Conservation (phyloP, 2,888 invertebrate genomes). For the Scaeva pyrastri region DNA sequence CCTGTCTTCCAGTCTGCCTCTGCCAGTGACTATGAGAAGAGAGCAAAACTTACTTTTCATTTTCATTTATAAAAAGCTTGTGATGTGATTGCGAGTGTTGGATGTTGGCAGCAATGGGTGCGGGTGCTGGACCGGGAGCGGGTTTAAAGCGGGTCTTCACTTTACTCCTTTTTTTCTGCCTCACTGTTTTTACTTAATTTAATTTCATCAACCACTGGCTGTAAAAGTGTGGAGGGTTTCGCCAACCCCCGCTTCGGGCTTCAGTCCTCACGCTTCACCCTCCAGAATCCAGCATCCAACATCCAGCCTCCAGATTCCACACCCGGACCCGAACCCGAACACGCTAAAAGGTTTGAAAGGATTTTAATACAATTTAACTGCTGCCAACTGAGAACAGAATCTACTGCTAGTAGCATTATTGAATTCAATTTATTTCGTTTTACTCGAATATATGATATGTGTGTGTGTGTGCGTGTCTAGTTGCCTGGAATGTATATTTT, state of each 20-base stretch:
- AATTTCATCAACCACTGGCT: slow-evolving; percentile 61
- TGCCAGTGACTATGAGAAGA: slow-evolving; percentile 9
- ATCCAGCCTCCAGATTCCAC: background rate
- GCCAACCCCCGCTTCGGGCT: background rate
- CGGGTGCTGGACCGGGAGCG: slow-evolving; percentile 14
- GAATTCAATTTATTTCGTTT: slow-evolving; percentile 49
- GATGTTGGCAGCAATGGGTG: slow-evolving; percentile 36
- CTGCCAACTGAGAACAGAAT: slow-evolving; percentile 42
- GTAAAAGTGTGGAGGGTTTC: slow-evolving; percentile 44
- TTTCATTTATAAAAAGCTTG: slow-evolving; percentile 31
- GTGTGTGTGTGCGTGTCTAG: slow-evolving; percentile 17
- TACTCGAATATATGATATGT: background rate
- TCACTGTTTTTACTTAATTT: slow-evolving; percentile 57
- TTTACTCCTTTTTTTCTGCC: slow-evolving; percentile 14
- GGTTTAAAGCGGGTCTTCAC: background rate
- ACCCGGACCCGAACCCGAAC: background rate
- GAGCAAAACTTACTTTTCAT: slow-evolving; percentile 46
- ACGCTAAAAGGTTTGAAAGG: slow-evolving; percentile 65
- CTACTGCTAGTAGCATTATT: slow-evolving; percentile 35
- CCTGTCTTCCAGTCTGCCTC: too few species aligned
- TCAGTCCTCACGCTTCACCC: background rate
- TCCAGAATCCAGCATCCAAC: background rate
- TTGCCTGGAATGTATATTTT: slow-evolving; percentile 19
- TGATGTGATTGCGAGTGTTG: slow-evolving; percentile 18
- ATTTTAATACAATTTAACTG: slow-evolving; percentile 65